Evolutionary conservation across 1,140 invertebrate genomes (phyloP), one percentile per base, ranked within the genome.

Genomic region (Caerostris darwini): DNA sequence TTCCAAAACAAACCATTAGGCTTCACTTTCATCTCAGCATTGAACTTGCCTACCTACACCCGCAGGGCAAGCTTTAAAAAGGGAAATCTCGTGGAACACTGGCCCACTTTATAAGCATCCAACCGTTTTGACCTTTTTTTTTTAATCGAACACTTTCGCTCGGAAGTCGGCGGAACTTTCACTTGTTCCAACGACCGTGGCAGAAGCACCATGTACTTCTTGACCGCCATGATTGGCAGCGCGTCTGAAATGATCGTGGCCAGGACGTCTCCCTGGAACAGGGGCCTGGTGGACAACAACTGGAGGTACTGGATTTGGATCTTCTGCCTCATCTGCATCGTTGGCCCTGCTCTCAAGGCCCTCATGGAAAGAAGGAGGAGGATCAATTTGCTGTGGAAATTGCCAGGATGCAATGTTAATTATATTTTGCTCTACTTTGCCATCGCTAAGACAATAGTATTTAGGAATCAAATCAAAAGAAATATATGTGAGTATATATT

Each of bases 351-450:
- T 2, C 7, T 85, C 56, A 56, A 81, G 4, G 64, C 57, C 5
- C 8, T 67, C 8, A 0, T 90, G 14, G 81, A 83, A 19, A 50
- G 34, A 56, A 94, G 58, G 59, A 90, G 61, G 19, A 94, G 67
- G 71, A 90, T n/a, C 10, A 56, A 94, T 56, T 6, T 94, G 6
- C 17, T 94, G n/a, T 94, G 93, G 93, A 61, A 82, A 67, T 14
- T 94, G 10, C 93, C 93, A 14, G 93, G 93, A 67, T 90, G 71
- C 19, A 94, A 94, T 77, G 93, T 64, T 2, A 94, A 94, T 59
- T n/a, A 82, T 14, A 67, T 94, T 34, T 69, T 94, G 7, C 53
- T 94, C 7, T 94, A 89, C 57, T 34, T 90, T 3, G 81, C 81
- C 0, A 94, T 94, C 0, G 81, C 81, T 2, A 94, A 85, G n/a